Evolutionary conservation across 2,888 invertebrate genomes (phyloP), one percentile per base, ranked within the genome.

Genomic region (Spicauda simplicius): DNA sequence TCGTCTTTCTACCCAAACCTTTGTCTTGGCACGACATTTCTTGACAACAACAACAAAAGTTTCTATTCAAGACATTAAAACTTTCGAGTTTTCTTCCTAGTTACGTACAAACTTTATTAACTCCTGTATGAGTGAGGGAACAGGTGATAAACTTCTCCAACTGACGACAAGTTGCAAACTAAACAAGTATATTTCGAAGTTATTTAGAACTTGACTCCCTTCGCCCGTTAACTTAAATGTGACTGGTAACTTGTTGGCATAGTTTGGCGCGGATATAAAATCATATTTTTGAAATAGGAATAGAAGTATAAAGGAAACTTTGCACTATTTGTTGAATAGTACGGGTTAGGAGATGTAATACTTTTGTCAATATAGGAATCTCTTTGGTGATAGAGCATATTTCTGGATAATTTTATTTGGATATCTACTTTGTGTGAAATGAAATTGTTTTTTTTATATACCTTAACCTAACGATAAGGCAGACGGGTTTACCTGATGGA

Each of bases 121-220:
- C 62, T 53, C 54, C 60, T 50, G 60, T 52, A 52, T 61, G 66
- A 55, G 59, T 33, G 60, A 55, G 56, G 61, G 56, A 66, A 67
- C 66, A 67, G 66, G 66, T 67, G 56, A 54, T 59, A 37, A 67
- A 67, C 37, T 67, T 67, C 60, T 67, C 55, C 60, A 66, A 66
- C 55, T 16, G 60, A 56, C 50, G 66, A 66, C 66, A 66, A 66
- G 60, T 66, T 59, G 50, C 48, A 56, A 66, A 66, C 66, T 68
- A 67, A 65, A 74, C 76, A 75, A 77, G 75, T 77, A 80, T 76
- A 75, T 80, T 81, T 74, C 75, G 69, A 82, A 84, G 83, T 80
- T 77, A 80, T 80, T 74, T 77, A 76, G 76, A 82, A 81, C 79
- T 79, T 19, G 50, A 37, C 50, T 67, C 61, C 45, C 61, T 61